phyloP scores from a whole-genome alignment of 2,797 vertebrate genomes.

The Pagetopsis macropterus region DNA sequence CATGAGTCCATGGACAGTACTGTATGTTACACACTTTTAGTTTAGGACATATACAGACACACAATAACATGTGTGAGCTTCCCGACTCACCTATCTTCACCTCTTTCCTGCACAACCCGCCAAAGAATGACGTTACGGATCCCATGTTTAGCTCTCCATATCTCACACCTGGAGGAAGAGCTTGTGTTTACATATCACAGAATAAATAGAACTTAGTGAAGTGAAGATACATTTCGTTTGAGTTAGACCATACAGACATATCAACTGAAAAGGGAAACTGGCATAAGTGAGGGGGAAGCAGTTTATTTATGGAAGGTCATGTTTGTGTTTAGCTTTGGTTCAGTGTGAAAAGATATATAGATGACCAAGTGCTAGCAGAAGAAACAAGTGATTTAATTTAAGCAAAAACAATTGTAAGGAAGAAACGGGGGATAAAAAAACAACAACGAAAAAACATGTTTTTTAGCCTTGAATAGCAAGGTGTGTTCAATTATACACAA shows the following conservation, averaged over 20 bases:
- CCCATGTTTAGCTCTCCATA: conserved; percentile 80
- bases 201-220: not conserved
- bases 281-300: conserved; percentile 16
- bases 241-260: not conserved
- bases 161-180: conserved; percentile 73
- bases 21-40: not conserved
- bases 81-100: conserved; percentile 77
- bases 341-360: not conserved
- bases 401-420: no score
- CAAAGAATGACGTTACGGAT: conserved; percentile 77
- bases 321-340: not conserved
- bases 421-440: no score
- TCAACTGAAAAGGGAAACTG: conserved; percentile 19
- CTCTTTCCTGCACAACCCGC: conserved; percentile 70
- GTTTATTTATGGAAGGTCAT: not conserved
- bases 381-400: no score
- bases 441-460: no score
- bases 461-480: no score
- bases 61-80: not conserved
- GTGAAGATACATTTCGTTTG: not conserved
- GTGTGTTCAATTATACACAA: no score
- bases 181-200: not conserved
- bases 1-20: not conserved
- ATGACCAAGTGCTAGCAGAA: no score
- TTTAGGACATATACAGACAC: not conserved